Percentiles rank a stretch among this genome's conserved stretches.
These are phyloP conservation scores for Agapornis canus DNA, from an alignment of 2,797 vertebrate species.

Conservation along the genomic window DNA sequence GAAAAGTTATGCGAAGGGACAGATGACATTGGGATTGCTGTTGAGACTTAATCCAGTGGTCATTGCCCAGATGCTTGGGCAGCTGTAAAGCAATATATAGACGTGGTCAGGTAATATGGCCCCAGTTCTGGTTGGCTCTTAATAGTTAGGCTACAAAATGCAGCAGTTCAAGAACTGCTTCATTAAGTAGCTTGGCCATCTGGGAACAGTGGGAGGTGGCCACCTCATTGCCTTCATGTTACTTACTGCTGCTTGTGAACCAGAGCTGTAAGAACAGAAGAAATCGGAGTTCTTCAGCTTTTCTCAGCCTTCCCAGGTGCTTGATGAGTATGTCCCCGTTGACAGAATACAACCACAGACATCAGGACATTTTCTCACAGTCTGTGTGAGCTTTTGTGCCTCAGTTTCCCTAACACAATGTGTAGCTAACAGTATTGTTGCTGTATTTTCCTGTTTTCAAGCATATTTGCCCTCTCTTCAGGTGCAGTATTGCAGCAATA, in stretches of 20 bases:
- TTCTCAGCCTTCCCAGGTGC: neutral
- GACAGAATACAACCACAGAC: neutral
- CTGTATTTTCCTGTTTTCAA: neutral
- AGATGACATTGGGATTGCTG: neutral
- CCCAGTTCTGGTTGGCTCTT: neutral
- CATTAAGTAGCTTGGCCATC: neutral
- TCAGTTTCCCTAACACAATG: neutral
- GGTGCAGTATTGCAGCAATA: neutral
- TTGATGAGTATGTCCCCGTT: neutral
- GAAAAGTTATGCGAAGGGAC: neutral
- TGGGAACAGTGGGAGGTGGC: slow-evolving; percentile 37
- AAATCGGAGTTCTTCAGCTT: neutral
- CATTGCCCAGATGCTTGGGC: neutral
- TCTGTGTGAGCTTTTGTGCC: neutral
- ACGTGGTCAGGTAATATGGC: neutral
- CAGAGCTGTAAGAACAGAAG: neutral
- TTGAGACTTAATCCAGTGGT: neutral
- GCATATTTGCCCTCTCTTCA: neutral
- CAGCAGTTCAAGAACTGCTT: neutral
- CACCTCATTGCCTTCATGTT: neutral
- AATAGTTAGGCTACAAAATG: neutral
- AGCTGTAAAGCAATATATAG: neutral
- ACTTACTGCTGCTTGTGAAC: neutral
- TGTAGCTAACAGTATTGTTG: neutral
- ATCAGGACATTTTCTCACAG: neutral